Base-by-base conservation (phyloP, 2,113 vertebrate species). In the Percopsis transmontana region DNA sequence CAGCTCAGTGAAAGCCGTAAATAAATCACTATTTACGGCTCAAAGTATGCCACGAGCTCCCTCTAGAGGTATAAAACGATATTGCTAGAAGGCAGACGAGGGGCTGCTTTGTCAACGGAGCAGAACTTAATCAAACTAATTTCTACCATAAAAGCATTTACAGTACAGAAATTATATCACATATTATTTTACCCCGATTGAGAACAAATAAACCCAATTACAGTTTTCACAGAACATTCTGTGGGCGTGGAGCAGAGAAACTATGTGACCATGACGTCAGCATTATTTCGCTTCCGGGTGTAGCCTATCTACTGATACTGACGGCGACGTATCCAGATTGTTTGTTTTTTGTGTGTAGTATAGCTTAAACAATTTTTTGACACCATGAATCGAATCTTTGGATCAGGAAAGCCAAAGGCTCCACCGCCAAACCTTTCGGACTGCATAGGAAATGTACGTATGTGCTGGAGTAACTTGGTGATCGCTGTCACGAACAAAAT, bases 361-460 rank as follows among this genome's bases (percentile, higher is more conserved):
- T 19, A 41, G 15, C 57, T 61, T 45, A 53, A 18, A 11, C 18
- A 20, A 11, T 42, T 48, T 64, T 68, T 5, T 24, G 8, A 56
- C 9, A 89, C 14, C 68, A 99, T 99, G 97, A 98, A 99, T 74
- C 94, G 97, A 38, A 92, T 99, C 69, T 99, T 99, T 62, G 97
- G 97, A 2, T 91, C 84, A 62, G 92, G 94, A 12, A 97, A 95
- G 80, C 89, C 95, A 0, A 98, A 98, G 85, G 95, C 54, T 16
- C 96, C 97, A 0, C 93, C 96, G 0, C 95, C 97, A 10, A 99
- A 95, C 86, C 90, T 99, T n/a, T 92, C 96, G 0, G 97, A 99
- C 90, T 99, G 96, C 66, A 99, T 99, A 70, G 94, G 95, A 72
- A 94, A 58, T 73, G 97, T 99, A 83, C 90, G 95, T 91, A 20